phyloP scores from a whole-genome alignment of 2,888 invertebrate genomes.

The Agonopterix subpropinquella region DNA sequence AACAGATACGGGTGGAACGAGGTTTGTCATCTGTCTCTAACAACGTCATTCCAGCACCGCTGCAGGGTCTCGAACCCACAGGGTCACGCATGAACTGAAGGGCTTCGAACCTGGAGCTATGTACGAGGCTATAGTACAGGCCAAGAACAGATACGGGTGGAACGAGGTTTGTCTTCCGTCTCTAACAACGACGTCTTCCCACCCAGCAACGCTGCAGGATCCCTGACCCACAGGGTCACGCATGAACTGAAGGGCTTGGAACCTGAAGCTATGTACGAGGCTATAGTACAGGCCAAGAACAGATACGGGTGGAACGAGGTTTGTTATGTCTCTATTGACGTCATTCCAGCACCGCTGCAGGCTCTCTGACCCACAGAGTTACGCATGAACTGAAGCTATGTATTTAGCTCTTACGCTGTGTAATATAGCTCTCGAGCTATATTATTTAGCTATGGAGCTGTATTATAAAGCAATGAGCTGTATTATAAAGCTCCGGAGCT shows the following conservation, averaged over 20 bases:
- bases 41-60: slow-evolving; percentile 70
- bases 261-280: slow-evolving; percentile 82
- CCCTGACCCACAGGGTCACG: slow-evolving; percentile 70
- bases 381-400: slow-evolving; percentile 79
- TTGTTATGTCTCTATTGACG: too few species aligned
- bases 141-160: slow-evolving; percentile 85
- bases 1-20: slow-evolving; percentile 86
- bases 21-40: slow-evolving; percentile 53
- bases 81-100: slow-evolving; percentile 79
- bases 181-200: slow-evolving; percentile 76
- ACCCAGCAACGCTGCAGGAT: slow-evolving; percentile 56
- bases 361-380: slow-evolving; percentile 67
- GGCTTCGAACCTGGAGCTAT: slow-evolving; percentile 79
- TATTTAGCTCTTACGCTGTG: too few species aligned
- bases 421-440: too few species aligned
- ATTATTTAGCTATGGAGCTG: too few species aligned
- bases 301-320: slow-evolving; percentile 84
- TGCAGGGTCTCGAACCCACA: slow-evolving; percentile 51
- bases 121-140: slow-evolving; percentile 84
- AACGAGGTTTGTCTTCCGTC: slow-evolving; percentile 63
- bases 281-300: slow-evolving; percentile 84
- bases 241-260: slow-evolving; percentile 80
- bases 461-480: too few species aligned
- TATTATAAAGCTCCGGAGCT: too few species aligned
- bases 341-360: slow-evolving; percentile 55